These are phyloP conservation scores for Aleiodes sp. DNA, from an alignment of 1,140 invertebrate species.

Conservation along the genomic window DNA sequence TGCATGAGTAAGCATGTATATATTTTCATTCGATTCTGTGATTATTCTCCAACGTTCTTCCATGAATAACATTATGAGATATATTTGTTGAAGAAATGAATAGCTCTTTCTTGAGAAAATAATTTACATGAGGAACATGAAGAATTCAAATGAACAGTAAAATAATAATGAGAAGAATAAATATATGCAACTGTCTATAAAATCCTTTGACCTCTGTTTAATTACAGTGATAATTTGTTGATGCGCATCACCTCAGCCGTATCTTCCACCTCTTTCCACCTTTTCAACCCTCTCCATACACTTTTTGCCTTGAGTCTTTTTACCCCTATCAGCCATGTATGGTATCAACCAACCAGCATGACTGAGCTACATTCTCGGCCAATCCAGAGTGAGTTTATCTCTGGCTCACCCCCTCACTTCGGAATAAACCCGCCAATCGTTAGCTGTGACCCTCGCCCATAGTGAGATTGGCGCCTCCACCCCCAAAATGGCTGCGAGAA, in stretches of 20 bases:
- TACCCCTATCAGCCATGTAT: neutral
- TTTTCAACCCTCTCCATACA: no score
- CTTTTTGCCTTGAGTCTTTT: neutral
- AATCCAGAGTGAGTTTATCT: neutral
- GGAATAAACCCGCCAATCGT: neutral
- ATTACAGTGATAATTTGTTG: neutral
- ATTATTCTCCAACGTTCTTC: no score
- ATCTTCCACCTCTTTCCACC: neutral
- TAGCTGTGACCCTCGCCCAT: neutral
- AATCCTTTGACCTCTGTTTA: neutral
- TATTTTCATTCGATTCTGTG: no score
- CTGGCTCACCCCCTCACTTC: neutral
- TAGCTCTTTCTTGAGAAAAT: no score
- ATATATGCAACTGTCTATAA: no score
- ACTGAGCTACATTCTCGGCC: neutral
- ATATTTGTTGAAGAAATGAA: no score
- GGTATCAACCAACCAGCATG: neutral
- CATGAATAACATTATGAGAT: no score
- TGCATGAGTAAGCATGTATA: no score
- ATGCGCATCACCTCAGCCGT: neutral
- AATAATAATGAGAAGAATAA: neutral
- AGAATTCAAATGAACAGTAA: neutral
- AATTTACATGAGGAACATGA: no score
- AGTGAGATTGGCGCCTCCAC: slow-evolving; percentile 43
- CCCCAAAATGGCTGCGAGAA: slow-evolving; percentile 66